These are phyloP conservation scores for Amblyraja radiata DNA, from an alignment of 2,797 vertebrate genomes.

Conservation along the genomic window DNA sequence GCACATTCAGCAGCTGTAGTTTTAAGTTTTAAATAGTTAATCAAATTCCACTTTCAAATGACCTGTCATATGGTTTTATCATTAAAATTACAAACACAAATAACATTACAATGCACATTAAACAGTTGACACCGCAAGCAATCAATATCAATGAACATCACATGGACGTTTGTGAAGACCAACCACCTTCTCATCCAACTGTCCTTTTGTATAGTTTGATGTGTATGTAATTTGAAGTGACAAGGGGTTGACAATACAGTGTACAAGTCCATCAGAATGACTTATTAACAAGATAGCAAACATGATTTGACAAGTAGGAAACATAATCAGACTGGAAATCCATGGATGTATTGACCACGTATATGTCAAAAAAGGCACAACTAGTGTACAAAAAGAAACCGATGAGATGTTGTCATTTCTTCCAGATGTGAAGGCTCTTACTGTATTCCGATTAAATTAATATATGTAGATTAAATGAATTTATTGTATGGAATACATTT, in stretches of 20 bases:
- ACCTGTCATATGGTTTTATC: not conserved
- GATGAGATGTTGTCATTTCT: not conserved
- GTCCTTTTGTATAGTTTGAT: not conserved
- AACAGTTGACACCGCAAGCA: not conserved
- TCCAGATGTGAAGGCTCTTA: not conserved
- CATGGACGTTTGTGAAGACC: not conserved
- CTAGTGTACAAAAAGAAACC: not conserved
- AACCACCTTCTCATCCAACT: not conserved
- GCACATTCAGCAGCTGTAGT: not conserved
- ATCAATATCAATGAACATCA: too few species aligned
- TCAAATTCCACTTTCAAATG: too few species aligned
- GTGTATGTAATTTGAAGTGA: not conserved
- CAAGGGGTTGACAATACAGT: constrained; percentile 15
- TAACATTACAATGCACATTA: not conserved
- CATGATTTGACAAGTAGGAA: not conserved
- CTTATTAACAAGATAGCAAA: constrained; percentile 34
- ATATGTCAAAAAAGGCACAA: not conserved
- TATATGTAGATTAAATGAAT: not conserved
- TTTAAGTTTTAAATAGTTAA: too few species aligned
- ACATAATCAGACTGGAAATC: not conserved
- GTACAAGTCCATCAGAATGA: not conserved
- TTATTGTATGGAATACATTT: not conserved
- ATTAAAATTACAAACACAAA: too few species aligned
- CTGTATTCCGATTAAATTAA: constrained; percentile 12
- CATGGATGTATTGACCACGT: not conserved